A percentile compares a stretch with the other conserved stretches of the same genome.
Evolutionary conservation across 2,888 invertebrate species (phyloP).

Genomic region (Euclidia mi): DNA sequence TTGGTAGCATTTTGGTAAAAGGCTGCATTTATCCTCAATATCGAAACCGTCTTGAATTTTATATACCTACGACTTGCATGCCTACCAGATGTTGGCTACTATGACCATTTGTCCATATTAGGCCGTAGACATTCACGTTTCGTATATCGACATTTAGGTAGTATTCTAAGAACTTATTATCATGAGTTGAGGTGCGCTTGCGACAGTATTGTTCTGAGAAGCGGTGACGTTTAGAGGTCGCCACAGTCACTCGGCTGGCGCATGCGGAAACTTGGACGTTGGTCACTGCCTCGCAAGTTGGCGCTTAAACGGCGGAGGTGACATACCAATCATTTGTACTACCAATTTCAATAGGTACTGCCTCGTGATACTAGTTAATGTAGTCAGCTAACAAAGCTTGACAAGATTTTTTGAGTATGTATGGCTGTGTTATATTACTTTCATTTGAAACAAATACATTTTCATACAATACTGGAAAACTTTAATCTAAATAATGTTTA

Average conservation of each 20-base stretch:
- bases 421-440: too few species aligned
- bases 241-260: conserved; percentile 22
- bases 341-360: too few species aligned
- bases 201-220: conserved; percentile 53
- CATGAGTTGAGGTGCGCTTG: conserved; percentile 35
- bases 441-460: too few species aligned
- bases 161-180: conserved; percentile 49
- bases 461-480: too few species aligned
- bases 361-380: too few species aligned
- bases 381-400: too few species aligned
- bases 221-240: conserved; percentile 54
- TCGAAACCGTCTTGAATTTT: too few species aligned
- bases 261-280: conserved; percentile 32
- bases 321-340: conserved; percentile 1
- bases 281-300: conserved; percentile 28
- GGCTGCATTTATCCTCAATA: too few species aligned
- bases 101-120: neutral
- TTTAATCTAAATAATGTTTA: too few species aligned
- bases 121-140: conserved; percentile 12
- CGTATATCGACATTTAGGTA: conserved; percentile 43
- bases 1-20: too few species aligned
- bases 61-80: too few species aligned
- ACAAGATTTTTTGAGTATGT: too few species aligned
- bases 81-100: neutral
- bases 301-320: neutral